phyloP scores from a whole-genome alignment of 2,797 vertebrate genomes.

The Pseudochirops cupreus region DNA sequence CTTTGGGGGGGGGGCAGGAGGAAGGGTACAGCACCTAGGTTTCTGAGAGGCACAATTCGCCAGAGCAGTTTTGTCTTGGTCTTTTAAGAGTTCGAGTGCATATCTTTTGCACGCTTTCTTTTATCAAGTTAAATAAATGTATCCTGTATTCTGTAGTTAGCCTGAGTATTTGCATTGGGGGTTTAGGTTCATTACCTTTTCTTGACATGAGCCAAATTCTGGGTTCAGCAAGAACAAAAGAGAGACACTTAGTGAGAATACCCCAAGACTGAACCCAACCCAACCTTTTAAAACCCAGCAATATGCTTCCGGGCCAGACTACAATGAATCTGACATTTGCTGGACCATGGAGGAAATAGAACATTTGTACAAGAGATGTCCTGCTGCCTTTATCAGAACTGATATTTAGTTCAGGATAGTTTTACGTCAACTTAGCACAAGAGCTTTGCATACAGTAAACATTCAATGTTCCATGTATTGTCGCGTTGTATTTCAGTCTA shows the following conservation, averaged over 20 bases:
- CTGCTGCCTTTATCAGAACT: background rate
- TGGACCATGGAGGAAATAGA: too few species aligned
- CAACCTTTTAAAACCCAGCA: background rate
- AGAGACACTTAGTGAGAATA: background rate
- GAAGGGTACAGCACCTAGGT: background rate
- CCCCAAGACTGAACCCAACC: background rate
- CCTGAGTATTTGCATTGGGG: background rate
- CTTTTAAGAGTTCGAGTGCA: background rate
- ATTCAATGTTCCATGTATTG: background rate
- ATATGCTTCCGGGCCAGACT: background rate
- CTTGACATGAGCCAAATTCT: background rate
- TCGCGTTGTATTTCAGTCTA: background rate
- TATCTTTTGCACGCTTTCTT: background rate
- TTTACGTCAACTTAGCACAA: background rate
- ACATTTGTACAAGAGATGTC: background rate
- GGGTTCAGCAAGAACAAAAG: background rate
- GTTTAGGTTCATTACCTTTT: background rate
- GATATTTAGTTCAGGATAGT: background rate
- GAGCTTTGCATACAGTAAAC: background rate
- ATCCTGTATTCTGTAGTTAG: background rate
- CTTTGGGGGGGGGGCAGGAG: background rate
- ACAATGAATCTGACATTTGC: background rate
- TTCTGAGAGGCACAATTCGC: background rate
- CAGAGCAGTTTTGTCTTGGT: background rate
- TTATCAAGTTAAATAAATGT: background rate